A percentile compares a stretch with the other conserved stretches of the same genome.
Evolutionary conservation across 2,797 vertebrate genomes (phyloP).

Genomic region (Pipistrellus pipistrellus): DNA sequence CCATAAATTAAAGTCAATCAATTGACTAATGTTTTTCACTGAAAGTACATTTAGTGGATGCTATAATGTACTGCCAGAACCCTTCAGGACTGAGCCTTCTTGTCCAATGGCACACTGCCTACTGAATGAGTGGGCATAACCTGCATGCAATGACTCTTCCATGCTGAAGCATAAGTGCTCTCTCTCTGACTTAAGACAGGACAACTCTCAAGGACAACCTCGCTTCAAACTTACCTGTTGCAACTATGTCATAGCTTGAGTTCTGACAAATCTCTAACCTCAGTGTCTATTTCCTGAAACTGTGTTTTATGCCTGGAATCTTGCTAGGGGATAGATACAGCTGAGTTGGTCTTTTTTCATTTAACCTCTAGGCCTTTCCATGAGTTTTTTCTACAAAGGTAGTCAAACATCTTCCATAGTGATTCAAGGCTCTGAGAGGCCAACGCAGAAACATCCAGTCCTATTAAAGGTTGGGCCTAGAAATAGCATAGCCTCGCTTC

Average conservation of each 20-base stretch:
- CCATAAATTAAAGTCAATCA: neutral
- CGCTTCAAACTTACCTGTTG: neutral
- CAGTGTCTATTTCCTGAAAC: neutral
- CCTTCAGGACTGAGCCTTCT: neutral
- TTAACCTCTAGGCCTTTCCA: neutral
- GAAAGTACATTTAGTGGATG: neutral
- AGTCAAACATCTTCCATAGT: neutral
- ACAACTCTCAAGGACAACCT: neutral
- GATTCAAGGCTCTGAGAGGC: neutral
- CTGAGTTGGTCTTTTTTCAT: neutral
- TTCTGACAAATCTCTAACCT: neutral
- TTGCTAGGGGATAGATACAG: neutral
- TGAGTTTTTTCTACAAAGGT: neutral
- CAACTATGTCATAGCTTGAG: neutral
- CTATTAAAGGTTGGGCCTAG: neutral
- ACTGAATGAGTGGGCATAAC: neutral
- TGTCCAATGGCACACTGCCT: neutral
- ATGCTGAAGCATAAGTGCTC: neutral
- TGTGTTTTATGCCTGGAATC: neutral
- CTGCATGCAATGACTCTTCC: neutral
- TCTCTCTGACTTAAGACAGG: neutral
- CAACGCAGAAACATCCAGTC: neutral
- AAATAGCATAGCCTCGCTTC: neutral
- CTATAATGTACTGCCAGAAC: neutral
- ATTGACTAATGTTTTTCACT: neutral